phyloP scores from a whole-genome alignment of 2,797 vertebrate species.

The Rhinatrema bivittatum region DNA sequence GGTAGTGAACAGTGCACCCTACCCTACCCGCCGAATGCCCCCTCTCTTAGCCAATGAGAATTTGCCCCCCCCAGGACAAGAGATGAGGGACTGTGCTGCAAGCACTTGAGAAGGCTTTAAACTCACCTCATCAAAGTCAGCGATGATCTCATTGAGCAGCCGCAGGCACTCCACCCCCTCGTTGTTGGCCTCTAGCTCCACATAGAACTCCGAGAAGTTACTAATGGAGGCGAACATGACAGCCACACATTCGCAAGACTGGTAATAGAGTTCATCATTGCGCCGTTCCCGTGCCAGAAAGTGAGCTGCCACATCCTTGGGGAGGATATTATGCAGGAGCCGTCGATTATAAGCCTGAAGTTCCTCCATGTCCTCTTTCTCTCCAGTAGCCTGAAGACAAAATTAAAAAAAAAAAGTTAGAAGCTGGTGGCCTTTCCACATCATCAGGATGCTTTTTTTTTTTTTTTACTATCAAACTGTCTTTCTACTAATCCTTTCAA shows the following conservation, averaged over 20 bases:
- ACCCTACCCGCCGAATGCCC: too few species aligned
- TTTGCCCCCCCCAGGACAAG: background rate
- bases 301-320: constrained; percentile 88
- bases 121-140: constrained; percentile 86
- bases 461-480: too few species aligned
- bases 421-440: too few species aligned
- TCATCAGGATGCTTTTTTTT: too few species aligned
- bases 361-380: constrained; percentile 97
- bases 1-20: too few species aligned
- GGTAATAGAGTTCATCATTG: constrained; percentile 90
- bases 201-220: constrained; percentile 94
- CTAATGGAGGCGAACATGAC: constrained; percentile 96
- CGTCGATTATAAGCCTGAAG: constrained; percentile 91
- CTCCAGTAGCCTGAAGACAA: constrained; percentile 74
- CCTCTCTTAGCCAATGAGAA: background rate
- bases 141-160: constrained; percentile 92
- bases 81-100: too few species aligned
- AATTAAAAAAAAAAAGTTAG: background rate
- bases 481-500: too few species aligned
- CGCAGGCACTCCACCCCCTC: constrained; percentile 89
- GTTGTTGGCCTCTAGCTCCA: constrained; percentile 93
- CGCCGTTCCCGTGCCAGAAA: constrained; percentile 82
- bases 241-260: constrained; percentile 89
- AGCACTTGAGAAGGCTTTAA: too few species aligned
- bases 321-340: constrained; percentile 89